Base-by-base conservation (phyloP, 1,140 invertebrate genomes). In the Ectropis grisescens region DNA sequence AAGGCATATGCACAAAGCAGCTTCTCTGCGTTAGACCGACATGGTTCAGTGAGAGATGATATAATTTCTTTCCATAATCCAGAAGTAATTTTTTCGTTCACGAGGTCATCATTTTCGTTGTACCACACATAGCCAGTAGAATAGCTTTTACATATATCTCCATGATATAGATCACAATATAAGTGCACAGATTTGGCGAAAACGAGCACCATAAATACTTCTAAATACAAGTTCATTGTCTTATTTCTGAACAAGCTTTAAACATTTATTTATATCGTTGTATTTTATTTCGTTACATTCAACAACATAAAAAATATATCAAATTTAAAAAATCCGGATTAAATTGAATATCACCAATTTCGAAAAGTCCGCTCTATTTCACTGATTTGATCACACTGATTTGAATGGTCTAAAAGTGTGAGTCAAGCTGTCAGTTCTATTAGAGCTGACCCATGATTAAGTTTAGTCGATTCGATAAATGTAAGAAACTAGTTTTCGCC, bases 1-100 rank as follows among this genome's bases (percentile, higher is more conserved):
- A 97, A 97, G 8, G 94, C 94, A 82, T 95, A 96, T 29, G 91
- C 86, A 76, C 96, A 98, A 8, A 98, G 82, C 57, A 97, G 84
- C 87, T 91, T 92, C 88, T 96, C 93, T 19, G 95, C 95, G 29
- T 92, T 91, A 48, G 86, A 89, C 28, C 90, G 84, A 82, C 96
- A 98, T 27, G 93, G 90, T 49, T 94, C 92, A 25, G 87, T 86
- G 5, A 95, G 82, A 28, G 87, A 87, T 11, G 85, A 82, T 53
- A 97, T 93, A 55, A 96, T 83, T 83, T 96, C 93, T 46, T 91
- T 87, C 93, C 93, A 96, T 6, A 96, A 81, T 16, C 87, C 88
- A 1, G 83, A 83, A 0, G 93, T 90, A 30, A 95, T 95, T 59
- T 91, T 87, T 72, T 97, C 94, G 74, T 96, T 95, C 43, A 91